These are phyloP conservation scores for Pseudochirops corinnae DNA, from an alignment of 2,797 vertebrate genomes.

Conservation along the genomic window DNA sequence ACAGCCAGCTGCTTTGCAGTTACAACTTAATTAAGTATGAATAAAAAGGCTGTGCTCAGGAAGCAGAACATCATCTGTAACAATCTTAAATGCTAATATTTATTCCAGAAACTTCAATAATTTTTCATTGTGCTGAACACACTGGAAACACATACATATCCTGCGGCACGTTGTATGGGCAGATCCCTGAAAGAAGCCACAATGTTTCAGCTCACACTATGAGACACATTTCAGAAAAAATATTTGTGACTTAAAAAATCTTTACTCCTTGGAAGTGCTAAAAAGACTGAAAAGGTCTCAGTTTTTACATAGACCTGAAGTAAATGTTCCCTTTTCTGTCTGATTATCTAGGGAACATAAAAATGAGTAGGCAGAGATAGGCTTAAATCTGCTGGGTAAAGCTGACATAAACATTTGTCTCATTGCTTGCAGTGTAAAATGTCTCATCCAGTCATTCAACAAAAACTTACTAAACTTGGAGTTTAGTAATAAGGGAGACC, in stretches of 20 bases:
- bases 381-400: neutral
- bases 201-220: neutral
- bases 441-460: neutral
- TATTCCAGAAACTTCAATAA: conserved; percentile 64
- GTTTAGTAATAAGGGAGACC: neutral
- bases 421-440: neutral
- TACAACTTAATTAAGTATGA: conserved; percentile 64
- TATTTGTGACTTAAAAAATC: neutral
- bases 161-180: conserved; percentile 23
- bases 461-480: neutral
- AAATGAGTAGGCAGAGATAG: neutral
- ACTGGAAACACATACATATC: neutral
- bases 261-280: neutral
- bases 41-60: conserved; percentile 42
- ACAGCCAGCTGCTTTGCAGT: conserved; percentile 61
- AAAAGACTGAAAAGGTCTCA: neutral
- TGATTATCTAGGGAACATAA: neutral
- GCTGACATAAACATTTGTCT: neutral
- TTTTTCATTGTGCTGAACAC: conserved; percentile 52
- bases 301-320: neutral
- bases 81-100: conserved; percentile 57
- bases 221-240: conserved; percentile 26
- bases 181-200: conserved; percentile 12
- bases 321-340: neutral
- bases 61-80: conserved; percentile 58